Evolutionary conservation across 2,113 vertebrate genomes (phyloP), one percentile per base, ranked within the genome.

Genomic region (Ranitomeya variabilis): DNA sequence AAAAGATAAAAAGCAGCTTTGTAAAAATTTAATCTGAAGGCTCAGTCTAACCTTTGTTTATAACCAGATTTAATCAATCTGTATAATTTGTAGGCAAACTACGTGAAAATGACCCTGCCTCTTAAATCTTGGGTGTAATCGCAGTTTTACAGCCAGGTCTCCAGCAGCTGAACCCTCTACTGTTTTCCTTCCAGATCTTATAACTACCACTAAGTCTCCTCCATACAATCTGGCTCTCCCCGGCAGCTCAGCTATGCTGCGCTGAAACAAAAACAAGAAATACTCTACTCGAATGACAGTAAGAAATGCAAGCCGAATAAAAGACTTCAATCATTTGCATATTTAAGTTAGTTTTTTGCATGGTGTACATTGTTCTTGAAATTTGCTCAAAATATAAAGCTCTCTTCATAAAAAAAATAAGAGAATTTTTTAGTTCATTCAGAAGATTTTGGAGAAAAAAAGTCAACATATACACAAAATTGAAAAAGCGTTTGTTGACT

Each of bases 241-340:
- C 6, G 26, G 69, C 45, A 52, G 76, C 51, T 69, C 57, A 86
- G n/a, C 57, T 54, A 62, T 13, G 52, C 26, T 14, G 18, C 62
- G n/a, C 2, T 71, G 64, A 80, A 87, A 69, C 15, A 21, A 80
- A 80, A 55, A 80, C 77, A 80, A 37, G 84, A 73, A 59, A 51
- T 86, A 12, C 11, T 60, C n/a, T 86, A 60, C 71, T 76, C 55
- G 77, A 7, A 86, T 86, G 84, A n/a, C 71, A 76, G 52, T 66
- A 12, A 83, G 80, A 37, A 66, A 31, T 66, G 13, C 12, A 26
- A 7, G 12, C 54, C 16, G 54, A 57, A 80, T 80, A 31, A 26
- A 84, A 31, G 26, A 31, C 26, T 31, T 31, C 26, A 31, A 31
- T 31, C 26, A 31, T 31, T 31, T 1, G 26, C 26, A 31, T 31